These are phyloP conservation scores for Andrena praecox DNA, from an alignment of 2,888 invertebrate species.

Conservation along the genomic window DNA sequence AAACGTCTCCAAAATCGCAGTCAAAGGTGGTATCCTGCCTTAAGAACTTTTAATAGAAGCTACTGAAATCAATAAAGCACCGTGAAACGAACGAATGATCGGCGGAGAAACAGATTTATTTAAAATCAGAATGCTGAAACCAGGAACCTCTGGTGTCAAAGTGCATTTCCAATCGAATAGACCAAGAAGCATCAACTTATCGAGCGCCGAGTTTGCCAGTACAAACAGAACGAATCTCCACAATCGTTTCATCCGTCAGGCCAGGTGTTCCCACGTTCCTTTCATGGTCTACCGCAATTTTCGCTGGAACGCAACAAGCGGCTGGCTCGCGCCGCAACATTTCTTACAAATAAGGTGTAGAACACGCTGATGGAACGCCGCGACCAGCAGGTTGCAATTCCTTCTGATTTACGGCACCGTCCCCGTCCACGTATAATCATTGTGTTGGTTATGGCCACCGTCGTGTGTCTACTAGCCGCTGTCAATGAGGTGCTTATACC, in stretches of 20 bases:
- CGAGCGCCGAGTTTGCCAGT: neutral
- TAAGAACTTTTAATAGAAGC: too few relatives aligned
- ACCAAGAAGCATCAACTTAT: too few relatives aligned
- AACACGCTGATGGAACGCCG: conserved; percentile 37
- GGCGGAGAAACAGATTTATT: too few relatives aligned
- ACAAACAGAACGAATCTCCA: neutral
- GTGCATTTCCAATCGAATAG: too few relatives aligned
- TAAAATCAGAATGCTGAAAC: too few relatives aligned
- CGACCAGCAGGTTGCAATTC: conserved; percentile 50
- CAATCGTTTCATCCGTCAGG: neutral
- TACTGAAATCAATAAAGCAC: too few relatives aligned
- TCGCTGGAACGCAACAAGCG: conserved; percentile 9
- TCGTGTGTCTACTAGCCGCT: conserved; percentile 43
- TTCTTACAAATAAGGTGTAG: conserved; percentile 37
- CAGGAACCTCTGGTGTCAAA: too few relatives aligned
- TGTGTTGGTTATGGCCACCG: conserved; percentile 47
- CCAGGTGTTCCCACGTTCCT: conserved; percentile 20
- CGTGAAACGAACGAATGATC: too few relatives aligned
- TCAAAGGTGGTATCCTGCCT: too few relatives aligned
- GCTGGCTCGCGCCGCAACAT: neutral
- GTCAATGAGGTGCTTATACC: conserved; percentile 66
- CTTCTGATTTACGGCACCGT: conserved; percentile 61
- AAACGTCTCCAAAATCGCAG: too few relatives aligned
- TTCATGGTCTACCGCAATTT: neutral
- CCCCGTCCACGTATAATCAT: conserved; percentile 61